Evolutionary conservation across 2,113 vertebrate species (phyloP), one percentile per base, ranked within the genome.

Genomic region (Hiodon alosoides): DNA sequence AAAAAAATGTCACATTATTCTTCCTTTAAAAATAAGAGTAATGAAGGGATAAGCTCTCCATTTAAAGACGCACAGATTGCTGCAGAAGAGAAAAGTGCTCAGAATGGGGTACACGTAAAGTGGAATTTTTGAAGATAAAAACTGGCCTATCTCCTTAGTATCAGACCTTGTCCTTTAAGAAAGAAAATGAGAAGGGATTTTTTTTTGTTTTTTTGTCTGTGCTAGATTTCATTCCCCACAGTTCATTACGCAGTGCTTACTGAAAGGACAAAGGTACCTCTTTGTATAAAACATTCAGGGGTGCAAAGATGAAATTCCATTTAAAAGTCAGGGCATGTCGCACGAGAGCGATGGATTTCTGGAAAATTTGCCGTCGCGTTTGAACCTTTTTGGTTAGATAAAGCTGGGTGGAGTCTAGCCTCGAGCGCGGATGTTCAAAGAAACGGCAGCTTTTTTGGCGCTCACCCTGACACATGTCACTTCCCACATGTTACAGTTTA

Each of bases 261-360:
- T 14, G 61, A 72, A 76, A 83, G 80, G 80, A 82, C 81, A 82
- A 83, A 84, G 77, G 81, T 79, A 78, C 75, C 57, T 61, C 73
- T 73, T 82, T 78, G 74, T 84, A 84, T 84, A 80, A 86, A 86
- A 86, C 75, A 81, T 87, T 83, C 73, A 87, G 79, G 79, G 79
- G 78, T 76, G 78, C 75, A 58, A 52, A 81, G 82, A 80, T 80
- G 75, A 84, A 84, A 85, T 83, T 82, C 78, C 83, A 82, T 86
- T 86, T 81, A 31, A 74, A 79, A 84, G 74, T 82, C 75, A 74
- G 73, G 69, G 82, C 67, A 77, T 69, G 6, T 48, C 60, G 78
- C 58, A 48, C 10, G 46, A 74, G 70, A 81, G 78, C 61, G n/a
- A 61, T 50, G 67, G 71, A 74, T 71, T 75, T 54, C 66, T 67